phyloP scores from a whole-genome alignment of 2,888 invertebrate genomes.

The Hanleya hanleyi region DNA sequence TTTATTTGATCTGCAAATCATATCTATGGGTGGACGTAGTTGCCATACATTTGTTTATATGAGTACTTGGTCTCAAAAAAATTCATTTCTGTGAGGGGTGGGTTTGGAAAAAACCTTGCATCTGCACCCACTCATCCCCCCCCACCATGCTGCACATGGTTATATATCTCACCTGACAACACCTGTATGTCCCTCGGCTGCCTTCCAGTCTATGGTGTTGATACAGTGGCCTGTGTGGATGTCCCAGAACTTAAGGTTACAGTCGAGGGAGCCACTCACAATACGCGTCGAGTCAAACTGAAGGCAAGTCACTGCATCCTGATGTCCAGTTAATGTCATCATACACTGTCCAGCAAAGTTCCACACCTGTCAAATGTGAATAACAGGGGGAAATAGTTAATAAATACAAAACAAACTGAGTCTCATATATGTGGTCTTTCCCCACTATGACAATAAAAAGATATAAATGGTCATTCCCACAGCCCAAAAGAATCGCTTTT shows the following conservation, averaged over 20 bases:
- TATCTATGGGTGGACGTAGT: too few species aligned
- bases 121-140: neutral
- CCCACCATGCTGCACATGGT: neutral
- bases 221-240: conserved; percentile 73
- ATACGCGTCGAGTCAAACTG: conserved; percentile 75
- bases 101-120: too few species aligned
- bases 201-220: conserved; percentile 76
- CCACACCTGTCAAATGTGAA: conserved; percentile 71
- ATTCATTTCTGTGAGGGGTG: too few species aligned
- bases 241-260: conserved; percentile 76
- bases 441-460: too few species aligned
- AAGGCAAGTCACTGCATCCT: conserved; percentile 76
- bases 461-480: too few species aligned
- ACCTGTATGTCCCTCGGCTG: conserved; percentile 76
- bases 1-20: too few species aligned
- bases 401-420: too few species aligned
- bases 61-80: too few species aligned
- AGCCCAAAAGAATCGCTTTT: too few species aligned
- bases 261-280: conserved; percentile 76
- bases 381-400: too few species aligned
- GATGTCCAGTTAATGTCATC: conserved; percentile 74
- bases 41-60: too few species aligned
- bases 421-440: too few species aligned
- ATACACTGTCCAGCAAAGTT: conserved; percentile 73
- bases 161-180: conserved; percentile 70